Base-by-base conservation (phyloP, 2,888 invertebrate genomes). In the Camptogramma bilineatum region DNA sequence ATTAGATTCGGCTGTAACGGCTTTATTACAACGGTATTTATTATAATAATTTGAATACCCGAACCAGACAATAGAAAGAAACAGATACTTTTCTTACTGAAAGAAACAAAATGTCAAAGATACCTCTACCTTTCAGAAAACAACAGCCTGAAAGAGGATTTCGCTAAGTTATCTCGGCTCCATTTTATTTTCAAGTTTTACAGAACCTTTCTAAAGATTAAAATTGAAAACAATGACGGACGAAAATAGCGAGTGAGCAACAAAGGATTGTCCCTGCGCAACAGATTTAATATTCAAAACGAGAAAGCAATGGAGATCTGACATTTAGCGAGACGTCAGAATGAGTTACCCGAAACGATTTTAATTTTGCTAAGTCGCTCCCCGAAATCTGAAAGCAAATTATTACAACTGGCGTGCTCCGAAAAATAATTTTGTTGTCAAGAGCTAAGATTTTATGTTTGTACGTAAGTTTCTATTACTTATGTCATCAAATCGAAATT, bases 211-310 rank as follows among this genome's bases (percentile, higher is more conserved):
- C 44, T 50, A 61, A 65, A 57, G 48, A 57, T 57, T 58, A 48
- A 61, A 64, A 63, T 62, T 44, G 9, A 31, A 64, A 67, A 67
- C 64, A 66, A 68, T 52, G 54, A 39, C 39, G n/a, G 50, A 64
- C 46, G 42, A 64, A 64, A 62, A 66, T 60, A 60, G 61, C 39
- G 50, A 65, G 21, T 47, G 52, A 54, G 34, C 54, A 63, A 64
- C 51, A 67, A 67, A 66, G 24, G 47, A 19, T 24, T 13, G 21
- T 48, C n/a, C 52, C 55, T 52, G 21, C 48, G 21, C n/a, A 42
- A 28, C 21, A 39, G 24, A 65, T 63, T 61, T 67, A 69, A 64
- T 61, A 61, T 62, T 64, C 64, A 8, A 28, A 65, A 42, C 61
- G 54, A 34, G 58, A 51, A 62, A 47, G 54, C 51, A 51, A 52